These are phyloP conservation scores for Ernsta delagoae DNA, from an alignment of 2,888 invertebrate genomes.

Conservation along the genomic window DNA sequence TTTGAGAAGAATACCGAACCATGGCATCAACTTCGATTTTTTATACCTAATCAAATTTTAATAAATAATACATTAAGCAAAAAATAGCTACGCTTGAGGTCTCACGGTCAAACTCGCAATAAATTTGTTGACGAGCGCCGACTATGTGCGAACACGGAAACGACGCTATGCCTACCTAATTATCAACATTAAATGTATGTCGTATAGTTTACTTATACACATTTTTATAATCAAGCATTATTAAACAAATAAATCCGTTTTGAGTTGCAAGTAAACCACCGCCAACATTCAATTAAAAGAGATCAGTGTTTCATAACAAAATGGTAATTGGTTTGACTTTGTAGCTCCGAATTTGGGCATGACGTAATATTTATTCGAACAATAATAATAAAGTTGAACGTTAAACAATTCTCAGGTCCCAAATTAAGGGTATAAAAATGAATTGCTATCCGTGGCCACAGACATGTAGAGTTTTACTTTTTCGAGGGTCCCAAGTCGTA, in stretches of 20 bases:
- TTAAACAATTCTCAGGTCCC: background rate
- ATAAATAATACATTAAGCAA: slow-evolving; percentile 82
- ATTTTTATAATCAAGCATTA: slow-evolving; percentile 20
- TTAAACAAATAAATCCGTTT: slow-evolving; percentile 29
- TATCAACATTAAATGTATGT: slow-evolving; percentile 52
- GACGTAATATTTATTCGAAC: slow-evolving; percentile 19
- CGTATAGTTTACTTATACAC: slow-evolving; percentile 10
- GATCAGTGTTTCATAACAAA: slow-evolving; percentile 33
- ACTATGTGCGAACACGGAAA: slow-evolving; percentile 55
- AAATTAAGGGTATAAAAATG: background rate
- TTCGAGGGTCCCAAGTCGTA: background rate
- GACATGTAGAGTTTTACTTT: too few species aligned
- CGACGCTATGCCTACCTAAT: slow-evolving; percentile 59
- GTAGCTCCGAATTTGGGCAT: slow-evolving; percentile 24
- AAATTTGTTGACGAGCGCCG: slow-evolving; percentile 72
- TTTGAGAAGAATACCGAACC: slow-evolving; percentile 65
- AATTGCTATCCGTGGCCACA: too few species aligned
- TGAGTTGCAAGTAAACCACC: slow-evolving; percentile 6
- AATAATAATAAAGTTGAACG: slow-evolving; percentile 22
- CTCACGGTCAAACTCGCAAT: slow-evolving; percentile 82
- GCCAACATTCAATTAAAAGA: slow-evolving; percentile 24
- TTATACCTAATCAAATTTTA: slow-evolving; percentile 73
- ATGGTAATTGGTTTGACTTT: slow-evolving; percentile 20
- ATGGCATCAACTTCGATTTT: slow-evolving; percentile 68
- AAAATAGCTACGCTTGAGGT: slow-evolving; percentile 76